These are phyloP conservation scores for Oreortyx pictus DNA, from an alignment of 2,797 vertebrate species.

Conservation along the genomic window DNA sequence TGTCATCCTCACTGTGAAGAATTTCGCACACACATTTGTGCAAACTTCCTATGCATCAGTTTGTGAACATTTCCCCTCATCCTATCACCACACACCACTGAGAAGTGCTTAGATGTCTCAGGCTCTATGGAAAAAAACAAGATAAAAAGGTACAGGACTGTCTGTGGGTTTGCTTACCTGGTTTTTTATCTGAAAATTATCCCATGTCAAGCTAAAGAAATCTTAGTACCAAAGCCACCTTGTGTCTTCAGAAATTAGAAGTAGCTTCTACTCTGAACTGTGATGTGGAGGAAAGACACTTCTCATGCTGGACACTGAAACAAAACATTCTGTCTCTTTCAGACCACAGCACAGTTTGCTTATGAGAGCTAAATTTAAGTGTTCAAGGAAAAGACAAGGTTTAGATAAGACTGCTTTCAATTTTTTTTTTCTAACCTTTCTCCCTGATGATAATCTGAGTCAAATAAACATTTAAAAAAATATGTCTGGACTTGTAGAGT, in stretches of 20 bases:
- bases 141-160: not conserved
- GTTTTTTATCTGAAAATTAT: not conserved
- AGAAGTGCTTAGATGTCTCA: not conserved
- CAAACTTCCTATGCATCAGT: too few relatives aligned
- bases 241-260: not conserved
- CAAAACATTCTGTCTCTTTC: not conserved
- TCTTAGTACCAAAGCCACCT: not conserved
- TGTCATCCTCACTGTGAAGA: too few relatives aligned
- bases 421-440: not conserved
- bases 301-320: not conserved
- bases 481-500: rapidly evolving
- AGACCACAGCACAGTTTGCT: not conserved
- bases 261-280: not conserved
- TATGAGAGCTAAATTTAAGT: not conserved
- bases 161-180: not conserved
- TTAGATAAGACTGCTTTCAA: not conserved
- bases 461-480: not conserved
- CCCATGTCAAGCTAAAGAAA: not conserved
- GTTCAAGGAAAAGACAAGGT: not conserved
- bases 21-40: too few relatives aligned
- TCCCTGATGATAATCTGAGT: not conserved
- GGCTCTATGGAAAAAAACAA: not conserved
- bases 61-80: too few relatives aligned
- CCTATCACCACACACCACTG: too few relatives aligned
- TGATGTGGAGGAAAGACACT: not conserved